These are phyloP conservation scores for Thereva nobilitata DNA, from an alignment of 2,888 invertebrate genomes.

Conservation along the genomic window DNA sequence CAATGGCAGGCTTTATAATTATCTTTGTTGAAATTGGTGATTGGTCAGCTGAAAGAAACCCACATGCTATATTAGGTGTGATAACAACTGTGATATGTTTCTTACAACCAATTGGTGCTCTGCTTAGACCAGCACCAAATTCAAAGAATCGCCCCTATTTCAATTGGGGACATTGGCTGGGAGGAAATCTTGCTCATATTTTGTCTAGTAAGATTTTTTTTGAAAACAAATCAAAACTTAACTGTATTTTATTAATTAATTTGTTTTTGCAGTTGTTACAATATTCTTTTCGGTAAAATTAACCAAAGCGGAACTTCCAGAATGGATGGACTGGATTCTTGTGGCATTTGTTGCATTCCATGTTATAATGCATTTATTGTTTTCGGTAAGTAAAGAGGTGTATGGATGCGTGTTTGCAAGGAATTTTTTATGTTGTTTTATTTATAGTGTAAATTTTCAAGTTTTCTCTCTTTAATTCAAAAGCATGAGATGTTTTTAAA, in stretches of 20 bases:
- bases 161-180: conserved; percentile 91
- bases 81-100: conserved; percentile 79
- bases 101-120: conserved; percentile 84
- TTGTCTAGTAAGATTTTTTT: conserved; percentile 72
- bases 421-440: not conserved
- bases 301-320: conserved; percentile 81
- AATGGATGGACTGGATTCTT: conserved; percentile 86
- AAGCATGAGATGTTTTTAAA: no score
- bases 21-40: conserved; percentile 81
- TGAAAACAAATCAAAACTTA: not conserved
- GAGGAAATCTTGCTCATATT: conserved; percentile 86
- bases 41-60: conserved; percentile 75
- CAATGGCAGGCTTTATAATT: conserved; percentile 75
- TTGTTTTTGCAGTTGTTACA: conserved; percentile 76
- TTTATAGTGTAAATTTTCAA: not conserved
- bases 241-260: not conserved
- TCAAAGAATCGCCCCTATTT: conserved; percentile 78
- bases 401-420: not conserved
- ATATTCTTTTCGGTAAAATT: conserved; percentile 91
- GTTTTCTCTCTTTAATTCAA: not conserved
- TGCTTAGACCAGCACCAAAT: conserved; percentile 83
- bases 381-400: conserved; percentile 66
- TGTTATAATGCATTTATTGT: conserved; percentile 81
- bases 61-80: conserved; percentile 82
- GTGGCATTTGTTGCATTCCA: conserved; percentile 90